Conservation (phyloP, 2,888 invertebrate species). For the Polylopha cassiicola region DNA sequence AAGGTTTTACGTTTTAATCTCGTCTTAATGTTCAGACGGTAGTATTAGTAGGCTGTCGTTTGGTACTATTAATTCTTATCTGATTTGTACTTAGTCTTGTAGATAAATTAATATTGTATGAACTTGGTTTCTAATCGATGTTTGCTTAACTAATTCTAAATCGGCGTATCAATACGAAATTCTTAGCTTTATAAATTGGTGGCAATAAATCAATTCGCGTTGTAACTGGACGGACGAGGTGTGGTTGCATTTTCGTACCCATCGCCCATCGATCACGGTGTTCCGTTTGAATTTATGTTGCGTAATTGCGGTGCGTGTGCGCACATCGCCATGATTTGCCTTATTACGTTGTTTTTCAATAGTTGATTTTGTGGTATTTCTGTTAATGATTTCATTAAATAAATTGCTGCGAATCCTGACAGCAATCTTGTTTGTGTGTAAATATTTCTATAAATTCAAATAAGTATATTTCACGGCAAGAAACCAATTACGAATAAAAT, state of each 20-base stretch:
- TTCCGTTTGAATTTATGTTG: conserved; percentile 66
- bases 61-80: conserved; percentile 47
- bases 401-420: conserved; percentile 31
- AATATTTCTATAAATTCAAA: conserved; percentile 22
- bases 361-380: conserved; percentile 56
- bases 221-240: conserved; percentile 56
- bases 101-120: conserved; percentile 12
- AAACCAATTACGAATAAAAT: too few relatives aligned
- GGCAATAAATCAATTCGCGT: conserved; percentile 54
- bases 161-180: conserved; percentile 8
- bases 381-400: conserved; percentile 41
- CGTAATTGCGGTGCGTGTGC: conserved; percentile 64
- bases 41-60: conserved; percentile 44
- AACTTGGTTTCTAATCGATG: conserved; percentile 4
- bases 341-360: conserved; percentile 52
- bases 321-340: conserved; percentile 32
- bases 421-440: conserved; percentile 28
- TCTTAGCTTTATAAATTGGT: conserved; percentile 26
- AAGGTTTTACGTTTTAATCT: conserved; percentile 76
- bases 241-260: conserved; percentile 50
- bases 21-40: conserved; percentile 60
- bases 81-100: conserved; percentile 44
- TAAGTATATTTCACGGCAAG: conserved; percentile 20
- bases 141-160: conserved; percentile 17
- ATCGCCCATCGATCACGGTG: conserved; percentile 63